Conservation (phyloP, 2,797 vertebrate species). For the Cossypha polioptera region DNA sequence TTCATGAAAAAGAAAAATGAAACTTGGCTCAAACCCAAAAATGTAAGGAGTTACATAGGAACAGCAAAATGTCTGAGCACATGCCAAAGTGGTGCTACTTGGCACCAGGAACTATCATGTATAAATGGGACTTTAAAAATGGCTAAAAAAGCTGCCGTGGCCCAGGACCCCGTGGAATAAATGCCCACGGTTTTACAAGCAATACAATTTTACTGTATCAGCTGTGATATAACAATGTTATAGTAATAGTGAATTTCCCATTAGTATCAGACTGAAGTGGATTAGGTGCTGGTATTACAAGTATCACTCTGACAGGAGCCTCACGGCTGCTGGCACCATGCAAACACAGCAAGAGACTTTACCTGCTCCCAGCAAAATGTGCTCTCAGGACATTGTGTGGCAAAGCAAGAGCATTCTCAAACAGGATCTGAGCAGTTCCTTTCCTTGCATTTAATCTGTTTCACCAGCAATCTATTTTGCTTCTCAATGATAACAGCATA, state of each 20-base stretch:
- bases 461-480: neutral
- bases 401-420: neutral
- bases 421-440: neutral
- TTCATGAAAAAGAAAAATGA: neutral
- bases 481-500: neutral
- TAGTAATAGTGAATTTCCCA: neutral
- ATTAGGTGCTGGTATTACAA: neutral
- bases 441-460: neutral
- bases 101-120: neutral
- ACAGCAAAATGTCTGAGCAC: neutral
- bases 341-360: neutral
- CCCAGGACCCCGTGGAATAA: neutral
- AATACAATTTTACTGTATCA: neutral
- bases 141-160: neutral
- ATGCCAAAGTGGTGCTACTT: neutral
- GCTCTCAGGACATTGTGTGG: fast-evolving
- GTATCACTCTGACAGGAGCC: neutral
- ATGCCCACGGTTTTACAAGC: fast-evolving
- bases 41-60: neutral
- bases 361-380: fast-evolving
- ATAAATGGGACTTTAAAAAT: neutral
- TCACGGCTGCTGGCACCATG: fast-evolving
- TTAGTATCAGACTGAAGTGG: neutral
- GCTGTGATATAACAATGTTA: neutral
- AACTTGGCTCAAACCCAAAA: neutral